Conservation (phyloP, 2,113 vertebrate species). For the Ranitomeya variabilis region DNA sequence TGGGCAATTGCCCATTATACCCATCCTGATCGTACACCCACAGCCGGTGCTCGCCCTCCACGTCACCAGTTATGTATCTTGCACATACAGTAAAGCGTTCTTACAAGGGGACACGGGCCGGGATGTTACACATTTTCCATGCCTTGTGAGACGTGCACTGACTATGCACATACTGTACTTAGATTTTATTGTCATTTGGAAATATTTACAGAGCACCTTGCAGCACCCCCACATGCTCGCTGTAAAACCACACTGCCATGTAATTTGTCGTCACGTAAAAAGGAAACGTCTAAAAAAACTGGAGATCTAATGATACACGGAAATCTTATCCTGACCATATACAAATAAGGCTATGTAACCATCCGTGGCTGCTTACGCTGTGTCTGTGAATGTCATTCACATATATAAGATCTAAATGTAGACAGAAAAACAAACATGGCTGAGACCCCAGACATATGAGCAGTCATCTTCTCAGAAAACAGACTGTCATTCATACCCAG, state of each 20-base stretch:
- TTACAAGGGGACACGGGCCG: not conserved
- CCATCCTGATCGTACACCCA: not conserved
- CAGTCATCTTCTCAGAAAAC: not conserved
- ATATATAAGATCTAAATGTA: not conserved
- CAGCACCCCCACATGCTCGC: not conserved
- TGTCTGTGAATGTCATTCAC: not conserved
- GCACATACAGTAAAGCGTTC: not conserved
- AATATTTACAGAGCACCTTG: conserved; percentile 42
- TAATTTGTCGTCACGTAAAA: conserved; percentile 21
- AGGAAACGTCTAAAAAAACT: not conserved
- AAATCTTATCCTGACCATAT: not conserved
- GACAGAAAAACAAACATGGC: not conserved
- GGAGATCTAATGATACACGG: conserved; percentile 1
- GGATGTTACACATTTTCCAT: conserved; percentile 24
- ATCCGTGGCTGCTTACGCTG: not conserved
- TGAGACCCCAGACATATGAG: not conserved
- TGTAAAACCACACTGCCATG: conserved; percentile 18
- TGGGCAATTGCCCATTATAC: not conserved
- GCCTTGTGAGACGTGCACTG: not conserved
- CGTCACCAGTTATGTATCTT: not conserved
- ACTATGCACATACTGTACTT: conserved; percentile 17
- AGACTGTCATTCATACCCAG: not conserved
- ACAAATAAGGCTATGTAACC: not conserved
- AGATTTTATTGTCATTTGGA: conserved; percentile 26
- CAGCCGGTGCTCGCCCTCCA: not conserved